A percentile compares a stretch with the other conserved stretches of the same genome.
These are phyloP conservation scores for Corythornis vintsioides DNA, from an alignment of 2,113 vertebrate species.

Conservation along the genomic window DNA sequence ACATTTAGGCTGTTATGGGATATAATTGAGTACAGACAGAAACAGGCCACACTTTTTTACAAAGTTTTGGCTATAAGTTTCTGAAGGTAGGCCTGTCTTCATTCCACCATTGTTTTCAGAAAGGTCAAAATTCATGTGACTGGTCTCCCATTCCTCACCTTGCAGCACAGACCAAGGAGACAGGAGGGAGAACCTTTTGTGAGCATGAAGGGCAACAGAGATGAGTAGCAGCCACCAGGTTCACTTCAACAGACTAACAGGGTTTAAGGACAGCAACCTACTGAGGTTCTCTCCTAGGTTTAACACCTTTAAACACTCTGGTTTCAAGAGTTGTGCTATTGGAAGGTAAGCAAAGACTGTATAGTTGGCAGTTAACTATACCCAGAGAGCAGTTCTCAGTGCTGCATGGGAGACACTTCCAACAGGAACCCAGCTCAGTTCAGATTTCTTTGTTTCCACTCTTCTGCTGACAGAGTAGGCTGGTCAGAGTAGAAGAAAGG, in stretches of 20 bases:
- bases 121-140: not conserved
- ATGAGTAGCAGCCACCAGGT: not conserved
- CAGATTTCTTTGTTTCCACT: not conserved
- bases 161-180: not conserved
- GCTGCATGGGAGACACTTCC: not conserved
- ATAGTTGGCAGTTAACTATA: not conserved
- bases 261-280: not conserved
- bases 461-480: not conserved
- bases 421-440: not conserved
- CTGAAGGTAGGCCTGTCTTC: not conserved
- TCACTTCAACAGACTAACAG: not conserved
- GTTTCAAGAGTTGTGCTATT: not conserved
- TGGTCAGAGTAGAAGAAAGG: not conserved
- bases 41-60: rapidly evolving
- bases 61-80: not conserved
- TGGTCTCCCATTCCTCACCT: not conserved
- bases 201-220: not conserved
- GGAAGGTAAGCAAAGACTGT: not conserved
- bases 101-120: not conserved
- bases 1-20: not conserved
- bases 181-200: not conserved
- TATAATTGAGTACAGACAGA: not conserved
- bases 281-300: not conserved
- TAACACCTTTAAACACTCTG: too few relatives aligned
- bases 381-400: not conserved